These are phyloP conservation scores for Condylostylus longicornis DNA, from an alignment of 1,140 invertebrate species.

Conservation along the genomic window DNA sequence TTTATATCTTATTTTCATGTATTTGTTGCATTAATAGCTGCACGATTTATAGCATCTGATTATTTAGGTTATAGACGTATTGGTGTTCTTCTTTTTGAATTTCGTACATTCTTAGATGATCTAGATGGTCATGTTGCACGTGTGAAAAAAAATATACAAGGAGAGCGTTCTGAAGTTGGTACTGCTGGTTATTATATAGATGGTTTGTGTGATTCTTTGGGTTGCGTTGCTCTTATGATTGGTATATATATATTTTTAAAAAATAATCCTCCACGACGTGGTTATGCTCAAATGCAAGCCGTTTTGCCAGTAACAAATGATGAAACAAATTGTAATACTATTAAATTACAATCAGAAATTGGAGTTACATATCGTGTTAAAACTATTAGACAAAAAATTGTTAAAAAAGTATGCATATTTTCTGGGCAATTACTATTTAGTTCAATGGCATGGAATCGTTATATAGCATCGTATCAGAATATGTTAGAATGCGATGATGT, in stretches of 20 bases:
- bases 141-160: conserved; percentile 46
- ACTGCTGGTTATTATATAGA: conserved; percentile 56
- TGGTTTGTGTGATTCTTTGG: conserved; percentile 57
- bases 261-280: conserved; percentile 49
- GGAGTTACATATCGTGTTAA: conserved; percentile 47
- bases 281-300: conserved; percentile 43
- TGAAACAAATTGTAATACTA: too few species aligned
- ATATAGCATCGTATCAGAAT: conserved; percentile 60
- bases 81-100: conserved; percentile 55
- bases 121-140: conserved; percentile 65
- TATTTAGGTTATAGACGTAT: conserved; percentile 47
- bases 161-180: conserved; percentile 55
- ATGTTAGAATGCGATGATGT: conserved; percentile 47
- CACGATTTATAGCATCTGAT: conserved; percentile 51
- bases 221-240: conserved; percentile 47
- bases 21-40: conserved; percentile 49
- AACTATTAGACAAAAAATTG: conserved; percentile 43
- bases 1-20: conserved; percentile 61
- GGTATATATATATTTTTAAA: conserved; percentile 49
- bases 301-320: conserved; percentile 36
- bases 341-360: conserved; percentile 32
- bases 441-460: conserved; percentile 64
- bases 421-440: conserved; percentile 52
- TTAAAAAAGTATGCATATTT: conserved; percentile 47
- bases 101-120: conserved; percentile 62